Base-by-base conservation (phyloP, 1,140 invertebrate genomes). In the Augochlora pura region DNA sequence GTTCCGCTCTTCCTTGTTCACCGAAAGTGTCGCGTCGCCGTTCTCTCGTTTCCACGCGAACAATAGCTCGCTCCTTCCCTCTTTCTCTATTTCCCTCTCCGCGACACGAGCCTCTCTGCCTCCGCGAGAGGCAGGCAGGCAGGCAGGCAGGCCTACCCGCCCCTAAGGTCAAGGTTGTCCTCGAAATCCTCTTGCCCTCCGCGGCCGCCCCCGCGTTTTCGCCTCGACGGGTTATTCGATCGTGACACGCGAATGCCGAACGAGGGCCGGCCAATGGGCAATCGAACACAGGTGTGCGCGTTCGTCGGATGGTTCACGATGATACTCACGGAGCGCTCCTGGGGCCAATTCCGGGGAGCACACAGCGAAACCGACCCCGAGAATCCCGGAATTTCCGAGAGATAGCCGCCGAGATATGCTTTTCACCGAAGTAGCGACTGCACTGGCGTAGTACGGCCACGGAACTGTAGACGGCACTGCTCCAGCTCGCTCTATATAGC, bases 371-470 rank as follows among this genome's bases (percentile, higher is more conserved):
- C 42, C 42, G 42, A 46, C 42, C 42, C 42, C 42, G 42, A 46
- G 42, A 46, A 46, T 46, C 42, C 42, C 10, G 10, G 23, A 27
- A 66, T 64, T 81, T 86, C 85, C 62, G 59, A 66, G 52, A 77
- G 73, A 71, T 77, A 72, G 83, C 82, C 77, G 84, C 80, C 85
- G 85, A 57, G 54, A 80, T 72, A 80, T 64, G 87, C 73, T 89
- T 90, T 91, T 91, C 77, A 84, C 82, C 83, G 84, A 86, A 86
- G 86, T 86, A 81, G 77, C 83, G 83, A 90, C 88, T 90, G 86
- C 73, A 87, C 83, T 72, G 57, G 52, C 52, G 38, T 88, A 90
- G 88, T 91, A 88, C 90, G 77, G 74, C 71, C 67, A 72, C 75
- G 81, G 62, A n/a, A 84, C 90, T 72, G 87, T 71, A 90, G 49